phyloP scores from a whole-genome alignment of 2,797 vertebrate species.

The Parambassis ranga region DNA sequence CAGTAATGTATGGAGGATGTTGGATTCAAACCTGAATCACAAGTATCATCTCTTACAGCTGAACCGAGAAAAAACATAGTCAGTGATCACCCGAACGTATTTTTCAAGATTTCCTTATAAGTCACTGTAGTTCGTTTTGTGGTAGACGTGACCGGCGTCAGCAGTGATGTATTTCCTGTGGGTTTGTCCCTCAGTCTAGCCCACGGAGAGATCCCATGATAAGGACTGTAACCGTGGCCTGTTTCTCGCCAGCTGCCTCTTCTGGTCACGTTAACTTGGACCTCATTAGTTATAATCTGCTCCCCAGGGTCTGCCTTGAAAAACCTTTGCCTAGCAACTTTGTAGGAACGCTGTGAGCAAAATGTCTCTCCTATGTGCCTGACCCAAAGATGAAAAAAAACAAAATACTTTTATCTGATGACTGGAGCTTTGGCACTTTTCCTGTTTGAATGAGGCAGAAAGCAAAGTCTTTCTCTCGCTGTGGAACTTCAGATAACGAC shows the following conservation, averaged over 20 bases:
- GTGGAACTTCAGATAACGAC: slow-evolving; percentile 34
- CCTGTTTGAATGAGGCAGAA: slow-evolving; percentile 51
- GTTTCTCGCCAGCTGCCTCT: slow-evolving; percentile 69
- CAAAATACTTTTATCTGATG: slow-evolving; percentile 72
- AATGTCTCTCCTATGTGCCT: slow-evolving; percentile 51
- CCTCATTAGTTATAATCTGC: slow-evolving; percentile 79
- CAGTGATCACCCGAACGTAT: background rate
- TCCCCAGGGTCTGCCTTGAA: slow-evolving; percentile 72
- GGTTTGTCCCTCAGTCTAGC: slow-evolving; percentile 68
- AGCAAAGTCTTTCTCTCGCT: slow-evolving; percentile 34
- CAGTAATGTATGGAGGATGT: background rate
- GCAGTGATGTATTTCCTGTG: slow-evolving; percentile 73
- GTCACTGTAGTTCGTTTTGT: slow-evolving; percentile 48
- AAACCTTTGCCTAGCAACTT: slow-evolving; percentile 65
- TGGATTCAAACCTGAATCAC: slow-evolving; percentile 8
- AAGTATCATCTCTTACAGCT: background rate
- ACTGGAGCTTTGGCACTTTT: slow-evolving; percentile 52
- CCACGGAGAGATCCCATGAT: slow-evolving; percentile 69
- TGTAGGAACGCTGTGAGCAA: slow-evolving; percentile 45
- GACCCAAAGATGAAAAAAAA: slow-evolving; percentile 43
- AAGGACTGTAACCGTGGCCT: slow-evolving; percentile 58
- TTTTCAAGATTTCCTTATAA: slow-evolving; percentile 63
- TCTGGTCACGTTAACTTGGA: slow-evolving; percentile 73
- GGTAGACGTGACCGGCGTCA: slow-evolving; percentile 61
- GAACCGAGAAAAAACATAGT: background rate